Evolutionary conservation across 2,888 invertebrate species (phyloP), one percentile per base, ranked within the genome.

Genomic region (Peribatodes rhomboidaria): DNA sequence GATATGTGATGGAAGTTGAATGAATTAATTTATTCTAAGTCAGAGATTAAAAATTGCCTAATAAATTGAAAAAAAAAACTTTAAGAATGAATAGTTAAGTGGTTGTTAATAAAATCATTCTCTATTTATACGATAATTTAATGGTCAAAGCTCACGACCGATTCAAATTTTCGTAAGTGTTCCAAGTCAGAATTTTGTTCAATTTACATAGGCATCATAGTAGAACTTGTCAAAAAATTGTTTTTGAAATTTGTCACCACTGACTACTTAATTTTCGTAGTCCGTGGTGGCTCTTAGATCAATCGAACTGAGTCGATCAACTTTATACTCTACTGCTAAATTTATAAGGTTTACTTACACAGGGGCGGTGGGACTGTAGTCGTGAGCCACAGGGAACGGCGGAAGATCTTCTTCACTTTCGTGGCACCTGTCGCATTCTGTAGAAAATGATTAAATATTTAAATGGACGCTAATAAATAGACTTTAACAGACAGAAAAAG

Each of bases 361-460:
- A 63, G 67, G 68, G 60, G 83, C 79, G 39, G 86, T 85, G 76
- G 92, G 92, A 73, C 92, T 92, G 68, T 95, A 54, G 11, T 65
- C 65, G 13, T 31, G 95, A 70, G 92, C 90, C 27, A 94, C 94
- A 27, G 96, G 95, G 80, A 96, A 95, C 3, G 95, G 95, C n/a
- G 96, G 96, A 68, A 96, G 88, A 9, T 95, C 95, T 65, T 95
- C 95, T 68, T 95, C 95, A 69, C 94, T 95, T 74, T 95, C 95
- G 72, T 82, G 80, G 64, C 42, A 22, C 16, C 74, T 86, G 69
- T 86, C 87, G 70, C 82, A 87, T 58, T 91, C 92, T 92, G 83
- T 41, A 63, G 65, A 68, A 67, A 72, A 14, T 4, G 10, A 6
- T 1, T 14, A 16, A 7, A 41, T 1, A 41, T 8, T 14, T 14